Conservation (phyloP, 1,140 invertebrate genomes). For the Cherax quadricarinatus region DNA sequence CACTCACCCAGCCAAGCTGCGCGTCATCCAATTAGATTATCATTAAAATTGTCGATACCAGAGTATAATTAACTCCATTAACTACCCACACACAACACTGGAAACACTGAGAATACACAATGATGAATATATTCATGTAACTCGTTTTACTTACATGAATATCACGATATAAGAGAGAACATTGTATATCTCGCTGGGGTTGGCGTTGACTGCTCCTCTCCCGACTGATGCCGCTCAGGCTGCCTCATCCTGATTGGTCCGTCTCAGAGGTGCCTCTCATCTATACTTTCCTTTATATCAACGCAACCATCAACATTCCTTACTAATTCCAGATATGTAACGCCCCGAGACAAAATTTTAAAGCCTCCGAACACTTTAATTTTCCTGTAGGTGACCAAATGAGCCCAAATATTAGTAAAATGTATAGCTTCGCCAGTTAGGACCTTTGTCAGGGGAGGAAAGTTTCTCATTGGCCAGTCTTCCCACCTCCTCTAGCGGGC, state of each 20-base stretch:
- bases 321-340: background rate
- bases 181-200: slow-evolving; percentile 35
- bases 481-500: slow-evolving; percentile 59
- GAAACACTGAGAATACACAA: background rate
- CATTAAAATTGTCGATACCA: background rate
- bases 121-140: background rate
- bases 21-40: background rate
- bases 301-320: background rate
- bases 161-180: slow-evolving; percentile 48
- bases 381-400: background rate
- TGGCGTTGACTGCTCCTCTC: slow-evolving; percentile 59
- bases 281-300: slow-evolving; percentile 13
- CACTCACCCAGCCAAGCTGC: slow-evolving; percentile 27
- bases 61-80: background rate
- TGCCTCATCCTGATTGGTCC: slow-evolving; percentile 48
- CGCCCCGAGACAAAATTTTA: background rate
- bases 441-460: slow-evolving; percentile 38
- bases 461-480: slow-evolving; percentile 37
- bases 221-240: slow-evolving; percentile 43
- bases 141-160: slow-evolving; percentile 55
- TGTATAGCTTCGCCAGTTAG: slow-evolving; percentile 30
- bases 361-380: background rate
- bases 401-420: background rate
- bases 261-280: slow-evolving; percentile 28
- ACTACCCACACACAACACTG: background rate